Evolutionary conservation across 2,797 vertebrate species (phyloP), one percentile per base, ranked within the genome.

Genomic region (Serranus cabrilla): DNA sequence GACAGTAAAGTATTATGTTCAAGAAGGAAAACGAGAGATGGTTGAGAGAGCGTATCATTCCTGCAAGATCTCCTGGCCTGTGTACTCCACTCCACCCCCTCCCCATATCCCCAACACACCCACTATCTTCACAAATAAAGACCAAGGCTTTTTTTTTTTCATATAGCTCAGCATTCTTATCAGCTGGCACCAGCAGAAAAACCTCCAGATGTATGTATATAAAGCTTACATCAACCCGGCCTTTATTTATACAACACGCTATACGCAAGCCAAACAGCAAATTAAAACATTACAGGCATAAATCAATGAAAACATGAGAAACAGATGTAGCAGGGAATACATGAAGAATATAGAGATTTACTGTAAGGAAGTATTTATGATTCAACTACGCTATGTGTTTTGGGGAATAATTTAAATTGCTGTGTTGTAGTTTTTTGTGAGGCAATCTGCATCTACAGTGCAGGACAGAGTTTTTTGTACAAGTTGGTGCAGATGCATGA

Each of bases 101-200:
- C 34, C 34, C 34, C 34, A 34, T 7, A 7, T 6, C 10, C 5
- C 37, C 21, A 57, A 75, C 40, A 57, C 61, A 76, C 31, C 52
- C 61, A 40, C 65, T 34, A n/a, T 25, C 67, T 50, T 31, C 21
- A 72, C 23, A 68, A 50, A 71, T 62, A 76, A 55, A 79, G 21
- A 65, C 20, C 20, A 69, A 27, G 27, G 27, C 27, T 12, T 27
- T 45, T 25, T 11, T 20, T 1, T 43, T 21, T n/a, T 21, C 42
- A 31, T n/a, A 34, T 37, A 61, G 45, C 8, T 77, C 69, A n/a
- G 50, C 51, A 67, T 49, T 17, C 7, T 71, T 68, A 71, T 84
- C 76, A 65, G 27, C 11, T 7, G 37, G 65, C 56, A 59, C 20
- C 68, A 66, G 74, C 50, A 67, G 51, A 39, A 34, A 65, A 60